Evolutionary conservation across 2,113 vertebrate species (phyloP), one percentile per base, ranked within the genome.

Genomic region (Mungos mungo): DNA sequence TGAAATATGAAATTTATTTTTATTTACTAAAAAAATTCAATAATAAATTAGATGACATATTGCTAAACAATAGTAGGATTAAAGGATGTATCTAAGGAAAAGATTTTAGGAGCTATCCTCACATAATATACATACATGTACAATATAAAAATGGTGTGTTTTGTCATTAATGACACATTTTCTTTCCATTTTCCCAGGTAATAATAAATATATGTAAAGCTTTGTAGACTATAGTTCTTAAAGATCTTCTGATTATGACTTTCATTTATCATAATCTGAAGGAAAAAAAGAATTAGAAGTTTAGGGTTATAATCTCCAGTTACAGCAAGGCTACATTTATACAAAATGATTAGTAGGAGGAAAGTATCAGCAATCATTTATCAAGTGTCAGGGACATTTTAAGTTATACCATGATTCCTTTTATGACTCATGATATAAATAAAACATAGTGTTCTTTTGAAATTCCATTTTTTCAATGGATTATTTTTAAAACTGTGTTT

Each of bases 291-390:
- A 80, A 41, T 80, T 71, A 94, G n/a, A 88, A 90, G 11, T 45
- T 88, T 86, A 68, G 38, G 19, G 12, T 87, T 86, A 54, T 57
- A 87, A 57, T 74, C 6, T 80, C 35, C 19, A 81, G 31, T 84
- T 31, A 63, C 10, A 93, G 18, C 45, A 89, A 94, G n/a, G 50
- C 80, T 79, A 45, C 76, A 47, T 97, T 94, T 87, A 94, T 35
- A 57, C 19, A 66, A 90, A 97, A 87, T 84, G 5, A 87, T 86
- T 74, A 88, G 23, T 38, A 54, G 69, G 47, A 50, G 27, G 47
- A 74, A 96, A 50, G 33, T 38, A 77, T 91, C 69, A 93, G 31
- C 3, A 47, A 63, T 79, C 50, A 50, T 65, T 16, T 66, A 38
- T 31, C 81, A 87, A 54, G 35, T 45, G 18, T 76, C 66, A 81